Conservation (phyloP, 2,113 vertebrate species). For the Gavialis gangeticus region DNA sequence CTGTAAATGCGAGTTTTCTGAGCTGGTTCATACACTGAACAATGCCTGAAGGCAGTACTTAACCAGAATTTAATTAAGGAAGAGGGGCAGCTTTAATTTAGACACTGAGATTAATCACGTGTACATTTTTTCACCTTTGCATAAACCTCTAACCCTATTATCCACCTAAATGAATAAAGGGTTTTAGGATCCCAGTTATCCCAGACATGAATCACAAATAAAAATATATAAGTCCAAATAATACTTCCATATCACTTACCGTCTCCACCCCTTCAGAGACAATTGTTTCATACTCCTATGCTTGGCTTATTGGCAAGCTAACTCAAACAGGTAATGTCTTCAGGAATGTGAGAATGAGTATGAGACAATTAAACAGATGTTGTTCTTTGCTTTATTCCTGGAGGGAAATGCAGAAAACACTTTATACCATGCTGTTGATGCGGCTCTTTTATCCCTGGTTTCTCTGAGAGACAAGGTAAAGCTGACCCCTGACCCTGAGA, state of each 20-base stretch:
- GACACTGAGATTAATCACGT: neutral
- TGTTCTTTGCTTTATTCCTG: neutral
- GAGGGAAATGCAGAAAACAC: neutral
- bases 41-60: neutral
- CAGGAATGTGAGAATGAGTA: neutral
- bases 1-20: neutral
- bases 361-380: neutral
- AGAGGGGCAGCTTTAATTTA: neutral
- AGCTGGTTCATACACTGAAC: neutral
- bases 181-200: neutral
- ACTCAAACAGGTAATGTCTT: neutral
- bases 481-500: neutral
- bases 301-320: neutral
- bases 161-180: neutral
- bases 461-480: neutral
- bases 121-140: neutral
- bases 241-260: neutral
- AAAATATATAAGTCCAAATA: neutral
- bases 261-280: neutral
- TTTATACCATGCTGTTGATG: neutral
- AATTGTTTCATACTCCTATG: neutral
- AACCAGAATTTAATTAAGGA: neutral
- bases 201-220: neutral
- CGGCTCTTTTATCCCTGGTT: neutral
- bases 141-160: neutral